Evolutionary conservation across 2,113 vertebrate species (phyloP).

Genomic region (Tympanuchus pallidicinctus): DNA sequence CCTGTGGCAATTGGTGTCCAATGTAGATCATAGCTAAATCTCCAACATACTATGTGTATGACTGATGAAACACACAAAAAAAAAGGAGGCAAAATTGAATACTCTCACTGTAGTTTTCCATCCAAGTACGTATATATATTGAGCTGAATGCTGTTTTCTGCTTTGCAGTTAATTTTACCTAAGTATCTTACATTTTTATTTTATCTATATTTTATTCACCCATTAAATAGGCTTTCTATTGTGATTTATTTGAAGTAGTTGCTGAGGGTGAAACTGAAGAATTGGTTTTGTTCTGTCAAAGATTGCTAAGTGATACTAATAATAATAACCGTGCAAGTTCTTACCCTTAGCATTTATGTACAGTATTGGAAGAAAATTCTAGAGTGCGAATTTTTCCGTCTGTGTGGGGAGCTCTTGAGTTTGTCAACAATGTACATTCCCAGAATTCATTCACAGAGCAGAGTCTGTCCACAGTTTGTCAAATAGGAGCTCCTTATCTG

Average conservation of each 20-base stretch:
- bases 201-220: not conserved
- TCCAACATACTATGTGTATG: not conserved
- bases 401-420: not conserved
- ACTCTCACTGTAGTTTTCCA: not conserved
- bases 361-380: not conserved
- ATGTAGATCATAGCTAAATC: not conserved
- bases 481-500: not conserved
- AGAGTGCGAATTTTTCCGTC: not conserved
- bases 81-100: not conserved
- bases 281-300: not conserved
- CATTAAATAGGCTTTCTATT: not conserved
- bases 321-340: not conserved
- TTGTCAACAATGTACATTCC: not conserved
- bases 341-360: not conserved
- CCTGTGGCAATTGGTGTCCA: not conserved
- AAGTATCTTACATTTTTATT: not conserved
- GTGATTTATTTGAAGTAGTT: not conserved
- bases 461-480: not conserved
- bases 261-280: not conserved
- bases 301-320: not conserved
- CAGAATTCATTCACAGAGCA: not conserved
- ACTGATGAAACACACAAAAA: not conserved
- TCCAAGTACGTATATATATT: no score
- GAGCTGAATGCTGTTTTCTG: not conserved
- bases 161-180: not conserved